A percentile compares a stretch with the other conserved stretches of the same genome.
Conservation (phyloP, 2,888 invertebrate species). For the Tetheella fluctuosa region DNA sequence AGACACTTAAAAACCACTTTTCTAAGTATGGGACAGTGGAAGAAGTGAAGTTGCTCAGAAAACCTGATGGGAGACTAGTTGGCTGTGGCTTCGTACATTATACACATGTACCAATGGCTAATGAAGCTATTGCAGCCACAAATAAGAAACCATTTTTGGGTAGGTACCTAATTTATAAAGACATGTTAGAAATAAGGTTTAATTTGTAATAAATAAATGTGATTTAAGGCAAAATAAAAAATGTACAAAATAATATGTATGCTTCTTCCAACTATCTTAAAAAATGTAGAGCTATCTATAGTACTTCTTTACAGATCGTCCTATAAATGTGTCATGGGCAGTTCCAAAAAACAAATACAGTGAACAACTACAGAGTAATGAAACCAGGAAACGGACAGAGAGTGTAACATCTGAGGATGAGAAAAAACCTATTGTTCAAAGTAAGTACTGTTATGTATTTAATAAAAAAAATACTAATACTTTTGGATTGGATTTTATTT, state of each 20-base stretch:
- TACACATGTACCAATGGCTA: conserved; percentile 89
- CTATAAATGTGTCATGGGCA: conserved; percentile 92
- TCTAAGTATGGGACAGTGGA: conserved; percentile 89
- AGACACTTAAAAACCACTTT: conserved; percentile 88
- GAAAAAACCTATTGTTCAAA: conserved; percentile 29
- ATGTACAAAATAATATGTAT: too few relatives aligned
- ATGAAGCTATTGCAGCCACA: conserved; percentile 88
- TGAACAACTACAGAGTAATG: conserved; percentile 42
- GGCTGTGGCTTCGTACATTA: conserved; percentile 97
- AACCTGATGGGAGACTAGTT: conserved; percentile 89
- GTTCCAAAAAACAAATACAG: conserved; percentile 90
- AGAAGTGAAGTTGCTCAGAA: conserved; percentile 90
- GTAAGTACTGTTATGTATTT: conserved; percentile 22
- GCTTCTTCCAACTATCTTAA: too few relatives aligned
- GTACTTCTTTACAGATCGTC: conserved; percentile 76
- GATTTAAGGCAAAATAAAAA: too few relatives aligned
- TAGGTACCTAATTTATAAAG: conserved; percentile 44
- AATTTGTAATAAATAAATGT: too few relatives aligned
- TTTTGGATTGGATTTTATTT: too few relatives aligned
- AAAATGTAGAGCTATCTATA: too few relatives aligned
- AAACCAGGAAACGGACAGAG: conserved; percentile 35
- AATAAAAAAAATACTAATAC: neutral
- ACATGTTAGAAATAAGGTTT: too few relatives aligned
- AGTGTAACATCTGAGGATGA: conserved; percentile 35
- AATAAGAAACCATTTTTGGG: conserved; percentile 87